Evolutionary conservation across 2,888 invertebrate genomes (phyloP).

Genomic region (Meloe dianella): DNA sequence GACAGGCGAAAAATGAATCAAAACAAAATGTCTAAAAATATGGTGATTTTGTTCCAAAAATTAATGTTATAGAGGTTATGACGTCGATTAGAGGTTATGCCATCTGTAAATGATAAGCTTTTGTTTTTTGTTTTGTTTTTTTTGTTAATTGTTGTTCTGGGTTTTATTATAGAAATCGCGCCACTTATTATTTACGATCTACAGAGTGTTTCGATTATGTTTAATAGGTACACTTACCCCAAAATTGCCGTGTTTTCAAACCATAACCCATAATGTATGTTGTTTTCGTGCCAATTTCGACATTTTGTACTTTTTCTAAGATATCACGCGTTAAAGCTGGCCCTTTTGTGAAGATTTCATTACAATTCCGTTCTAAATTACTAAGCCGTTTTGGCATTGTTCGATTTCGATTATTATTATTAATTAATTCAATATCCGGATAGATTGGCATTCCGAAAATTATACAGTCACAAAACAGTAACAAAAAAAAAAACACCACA

Average conservation of each 20-base stretch:
- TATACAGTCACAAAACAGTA: too few species aligned
- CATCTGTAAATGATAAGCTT: background rate
- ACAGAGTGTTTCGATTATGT: background rate
- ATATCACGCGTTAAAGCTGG: slow-evolving; percentile 54
- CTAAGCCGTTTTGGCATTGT: background rate
- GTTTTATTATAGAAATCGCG: background rate
- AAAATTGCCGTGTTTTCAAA: slow-evolving; percentile 50
- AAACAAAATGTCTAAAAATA: background rate
- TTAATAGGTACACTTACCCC: slow-evolving; percentile 50
- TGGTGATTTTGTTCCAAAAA: background rate
- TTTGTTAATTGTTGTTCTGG: too few species aligned
- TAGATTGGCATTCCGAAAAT: background rate
- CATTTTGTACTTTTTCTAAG: slow-evolving; percentile 51
- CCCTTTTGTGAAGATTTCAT: slow-evolving; percentile 52
- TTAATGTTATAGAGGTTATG: background rate
- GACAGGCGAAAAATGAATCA: background rate
- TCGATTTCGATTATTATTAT: background rate
- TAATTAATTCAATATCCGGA: background rate
- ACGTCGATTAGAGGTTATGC: background rate
- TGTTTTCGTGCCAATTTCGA: slow-evolving; percentile 48
- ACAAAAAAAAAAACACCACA: too few species aligned
- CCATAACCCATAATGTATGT: slow-evolving; percentile 51
- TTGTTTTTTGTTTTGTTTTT: too few species aligned
- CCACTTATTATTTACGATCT: background rate
- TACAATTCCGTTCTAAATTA: slow-evolving; percentile 49